Evolutionary conservation across 2,888 invertebrate genomes (phyloP), one percentile per base, ranked within the genome.

Genomic region (Amblyjoppa fuscipennis): DNA sequence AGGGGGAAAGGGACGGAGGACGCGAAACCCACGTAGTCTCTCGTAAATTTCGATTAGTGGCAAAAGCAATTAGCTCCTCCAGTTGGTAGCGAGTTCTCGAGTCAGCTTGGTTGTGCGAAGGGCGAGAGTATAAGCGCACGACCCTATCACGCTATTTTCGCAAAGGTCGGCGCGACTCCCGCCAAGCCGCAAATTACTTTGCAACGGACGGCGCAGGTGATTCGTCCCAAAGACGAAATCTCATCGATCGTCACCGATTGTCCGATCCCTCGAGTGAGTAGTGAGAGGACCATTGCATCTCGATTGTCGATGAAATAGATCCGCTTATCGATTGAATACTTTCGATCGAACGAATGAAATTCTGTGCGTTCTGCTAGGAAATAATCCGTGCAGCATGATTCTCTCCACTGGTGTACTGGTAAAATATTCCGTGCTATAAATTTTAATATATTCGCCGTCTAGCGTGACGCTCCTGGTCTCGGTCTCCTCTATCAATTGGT

Each of bases 1-100:
- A n/a, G n/a, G 28, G 16, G 31, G 5, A 45, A 71, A 51, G 71
- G n/a, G 38, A 11, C 56, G 53, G 53, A 61, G 64, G 38, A 68
- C 38, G 16, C 53, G 25, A 76, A 77, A 68, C 68, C 56, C 74
- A 81, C 77, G 78, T 76, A 79, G 85, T 81, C 84, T 77, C 84
- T 81, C 87, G 85, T 87, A 87, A 87, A 87, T 87, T 87, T 87
- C 87, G 87, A 87, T 87, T 85, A 87, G 87, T 76, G 87, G 85
- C 81, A 83, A 83, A 87, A 87, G 87, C 87, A 87, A 87, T 87
- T 87, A 87, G 86, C 87, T 84, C 79, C 53, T n/a, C 45, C 34
- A 77, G 68, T 77, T 81, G 71, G 66, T 73, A 82, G 74, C 66
- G 76, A 81, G 73, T 83, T 77, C 77, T 69, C 59, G 69, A 49